Evolutionary conservation across 1,140 invertebrate species (phyloP).

Genomic region (Notospermus geniculatus): DNA sequence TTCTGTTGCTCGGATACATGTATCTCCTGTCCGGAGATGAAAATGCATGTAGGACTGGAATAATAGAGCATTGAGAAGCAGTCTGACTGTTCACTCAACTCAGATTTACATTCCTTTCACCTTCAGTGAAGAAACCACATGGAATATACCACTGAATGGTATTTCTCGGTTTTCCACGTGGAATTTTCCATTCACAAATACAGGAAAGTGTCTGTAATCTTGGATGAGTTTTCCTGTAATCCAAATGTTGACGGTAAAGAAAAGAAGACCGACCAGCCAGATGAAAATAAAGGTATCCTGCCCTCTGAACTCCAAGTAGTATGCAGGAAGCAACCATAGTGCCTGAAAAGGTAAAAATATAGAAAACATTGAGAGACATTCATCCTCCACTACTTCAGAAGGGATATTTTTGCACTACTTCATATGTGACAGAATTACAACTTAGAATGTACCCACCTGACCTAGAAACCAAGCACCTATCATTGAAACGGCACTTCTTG

Average conservation of each 20-base stretch:
- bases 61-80: no score
- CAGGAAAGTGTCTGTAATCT: conserved; percentile 27
- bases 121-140: no score
- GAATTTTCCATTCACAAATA: conserved; percentile 10
- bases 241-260: conserved; percentile 55
- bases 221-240: conserved; percentile 34
- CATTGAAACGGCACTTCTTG: conserved; percentile 40
- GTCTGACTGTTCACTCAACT: no score
- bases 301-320: conserved; percentile 85
- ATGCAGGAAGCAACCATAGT: conserved; percentile 87
- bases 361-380: conserved; percentile 9
- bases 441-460: conserved; percentile 58
- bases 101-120: no score
- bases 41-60: no score
- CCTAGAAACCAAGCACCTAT: conserved; percentile 70
- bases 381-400: no score
- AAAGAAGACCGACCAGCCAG: conserved; percentile 57
- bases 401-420: neutral
- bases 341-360: conserved; percentile 47
- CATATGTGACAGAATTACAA: neutral
- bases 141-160: no score
- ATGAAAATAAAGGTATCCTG: conserved; percentile 71
- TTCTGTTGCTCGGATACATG: no score
- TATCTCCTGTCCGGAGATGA: no score
- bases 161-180: no score